phyloP scores from a whole-genome alignment of 2,888 invertebrate species.

The Mythimna ferrago region DNA sequence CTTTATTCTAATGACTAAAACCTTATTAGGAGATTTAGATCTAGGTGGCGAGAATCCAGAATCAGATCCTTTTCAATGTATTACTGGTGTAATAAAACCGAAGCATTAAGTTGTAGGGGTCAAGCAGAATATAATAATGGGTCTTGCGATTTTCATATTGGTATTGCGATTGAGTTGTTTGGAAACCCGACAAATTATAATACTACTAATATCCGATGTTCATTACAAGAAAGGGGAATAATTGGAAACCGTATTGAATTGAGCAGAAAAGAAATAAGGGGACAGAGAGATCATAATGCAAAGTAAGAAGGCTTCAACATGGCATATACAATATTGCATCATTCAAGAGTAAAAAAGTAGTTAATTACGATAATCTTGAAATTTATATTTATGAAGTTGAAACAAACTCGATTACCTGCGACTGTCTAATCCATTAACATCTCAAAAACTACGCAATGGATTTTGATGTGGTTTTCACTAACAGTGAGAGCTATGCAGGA shows the following conservation, averaged over 20 bases:
- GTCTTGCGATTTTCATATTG: not conserved
- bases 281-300: not conserved
- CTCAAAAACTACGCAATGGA: too few relatives aligned
- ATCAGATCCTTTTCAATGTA: constrained; percentile 15
- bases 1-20: not conserved
- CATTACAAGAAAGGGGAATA: not conserved
- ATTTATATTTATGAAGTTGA: not conserved
- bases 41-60: constrained; percentile 15
- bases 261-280: not conserved
- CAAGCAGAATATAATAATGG: not conserved
- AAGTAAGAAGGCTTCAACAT: not conserved
- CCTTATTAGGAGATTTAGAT: constrained; percentile 42
- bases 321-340: too few relatives aligned
- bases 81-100: not conserved
- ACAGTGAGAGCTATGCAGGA: too few relatives aligned
- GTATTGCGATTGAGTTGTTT: not conserved
- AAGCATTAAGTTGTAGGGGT: not conserved
- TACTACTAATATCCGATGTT: not conserved
- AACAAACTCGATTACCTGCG: not conserved
- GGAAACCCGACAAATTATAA: not conserved
- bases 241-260: not conserved
- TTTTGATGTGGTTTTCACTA: too few relatives aligned
- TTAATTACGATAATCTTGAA: not conserved
- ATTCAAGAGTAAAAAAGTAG: not conserved
- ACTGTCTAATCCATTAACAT: not conserved